Base-by-base conservation (phyloP, 2,888 invertebrate species). In the Germaria angustata region DNA sequence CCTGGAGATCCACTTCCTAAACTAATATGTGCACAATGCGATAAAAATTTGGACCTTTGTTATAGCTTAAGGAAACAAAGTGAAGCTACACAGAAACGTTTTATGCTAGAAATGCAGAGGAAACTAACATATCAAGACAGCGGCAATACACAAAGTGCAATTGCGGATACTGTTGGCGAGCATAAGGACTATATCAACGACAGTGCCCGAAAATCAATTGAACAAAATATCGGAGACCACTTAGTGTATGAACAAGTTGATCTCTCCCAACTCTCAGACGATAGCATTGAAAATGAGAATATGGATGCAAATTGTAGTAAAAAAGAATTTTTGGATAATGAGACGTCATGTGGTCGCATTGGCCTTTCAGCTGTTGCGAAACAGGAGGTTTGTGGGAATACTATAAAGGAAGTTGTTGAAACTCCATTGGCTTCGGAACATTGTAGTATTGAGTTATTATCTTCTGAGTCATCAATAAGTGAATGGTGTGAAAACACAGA, bases 31-130 rank as follows among this genome's bases (percentile, higher is more conserved):
- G 61, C 61, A 6, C 77, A 78, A 39, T 87, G 87, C 17, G 84
- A 85, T 36, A 39, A 77, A 13, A 85, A 85, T 20, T 46, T 87
- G 55, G 85, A 83, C 6, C 80, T 87, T 46, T 87, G 86, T 0
- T 86, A 85, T 68, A 75, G 82, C 0, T 72, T 87, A 28, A 85
- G 86, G 7, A 85, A 86, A 57, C 86, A 85, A 41, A 82, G 87
- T 6, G 86, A 87, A 44, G 84, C 80, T 59, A 86, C 85, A 2
- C 86, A 86, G 36, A 78, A 79, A 34, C 84, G 82, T 4, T 78
- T 87, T 4, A 84, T 79, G 0, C 53, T 39, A 1, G 69, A 81
- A 63, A 34, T 69, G 13, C n/a, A 28, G 46, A 61, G 22, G 53
- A 53, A 39, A n/a, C 34, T 17, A 22, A 51, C 20, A 28, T 32